These are phyloP conservation scores for Nymphicus hollandicus DNA, from an alignment of 2,113 vertebrate genomes.

Conservation along the genomic window DNA sequence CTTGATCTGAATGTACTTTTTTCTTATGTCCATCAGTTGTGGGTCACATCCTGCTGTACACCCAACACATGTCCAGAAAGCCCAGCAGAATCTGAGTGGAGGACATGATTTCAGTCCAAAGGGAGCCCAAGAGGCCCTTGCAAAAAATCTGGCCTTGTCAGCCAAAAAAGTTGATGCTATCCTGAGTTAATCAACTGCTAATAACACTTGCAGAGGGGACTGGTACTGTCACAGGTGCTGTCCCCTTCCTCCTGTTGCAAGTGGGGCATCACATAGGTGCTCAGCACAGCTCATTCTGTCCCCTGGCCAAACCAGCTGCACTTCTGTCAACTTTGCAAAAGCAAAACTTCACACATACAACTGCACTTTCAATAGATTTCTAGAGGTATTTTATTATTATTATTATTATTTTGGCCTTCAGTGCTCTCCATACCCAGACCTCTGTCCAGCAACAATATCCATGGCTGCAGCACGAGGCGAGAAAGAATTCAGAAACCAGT, in stretches of 20 bases:
- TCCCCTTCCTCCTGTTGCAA: neutral
- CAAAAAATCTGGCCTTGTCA: neutral
- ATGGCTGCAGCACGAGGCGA: neutral
- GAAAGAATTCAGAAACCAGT: neutral
- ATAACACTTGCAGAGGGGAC: neutral
- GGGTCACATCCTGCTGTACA: fast-evolving
- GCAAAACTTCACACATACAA: neutral
- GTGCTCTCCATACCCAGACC: neutral
- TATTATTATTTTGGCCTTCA: neutral
- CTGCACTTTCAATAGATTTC: neutral
- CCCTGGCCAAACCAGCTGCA: neutral
- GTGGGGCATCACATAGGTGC: fast-evolving
- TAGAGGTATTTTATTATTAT: neutral
- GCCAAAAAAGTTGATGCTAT: neutral
- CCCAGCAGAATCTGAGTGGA: neutral
- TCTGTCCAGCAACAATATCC: neutral
- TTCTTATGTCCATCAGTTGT: neutral
- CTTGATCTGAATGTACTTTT: neutral
- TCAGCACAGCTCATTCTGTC: neutral
- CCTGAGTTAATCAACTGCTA: neutral
- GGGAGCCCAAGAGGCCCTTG: neutral
- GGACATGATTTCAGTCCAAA: neutral
- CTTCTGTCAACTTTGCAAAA: neutral
- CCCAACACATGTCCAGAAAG: neutral
- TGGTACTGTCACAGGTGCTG: neutral